Base-by-base conservation (phyloP, 2,113 vertebrate genomes). In the Colius striatus region DNA sequence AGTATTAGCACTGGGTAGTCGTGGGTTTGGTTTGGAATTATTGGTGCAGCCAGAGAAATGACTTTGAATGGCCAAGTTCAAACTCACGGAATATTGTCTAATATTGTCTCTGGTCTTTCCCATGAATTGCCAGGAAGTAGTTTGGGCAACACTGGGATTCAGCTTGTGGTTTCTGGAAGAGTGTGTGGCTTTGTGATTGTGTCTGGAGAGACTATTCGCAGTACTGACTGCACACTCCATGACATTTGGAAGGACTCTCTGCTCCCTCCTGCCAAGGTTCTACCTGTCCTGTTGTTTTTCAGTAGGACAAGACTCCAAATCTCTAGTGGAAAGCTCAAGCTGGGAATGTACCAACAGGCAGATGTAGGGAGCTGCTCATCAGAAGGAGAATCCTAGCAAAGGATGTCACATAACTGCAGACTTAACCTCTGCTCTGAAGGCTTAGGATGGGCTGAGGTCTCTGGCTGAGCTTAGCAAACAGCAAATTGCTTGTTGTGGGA, bases 351-450 rank as follows among this genome's bases (percentile, higher is more conserved):
- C 11, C 6, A 27, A 14, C 13, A 41, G 11, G 11, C 4, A 61
- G 6, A 7, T 11, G 7, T 48, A 26, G 26, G 4, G 3, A 68
- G 12, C 12, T 57, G 16, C 5, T 1, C 6, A 23, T 7, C 23
- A 36, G 58, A n/a, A 23, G 13, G 25, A 32, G 3, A 3, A 15
- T 36, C 22, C 26, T 30, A 47, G 19, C 15, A 57, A 11, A 48
- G 12, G 11, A 34, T 34, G 32, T 67, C 4, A 5, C 9, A 14
- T 68, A n/a, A 58, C 29, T 50, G 51, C 5, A 67, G 26, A 47
- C 6, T 18, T 32, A 23, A 13, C 13, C 47, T 54, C 23, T 34
- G 10, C 1, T 29, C 11, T 26, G 6, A 27, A 81, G 17, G 16
- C 10, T 5, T 8, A 41, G 22, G 13, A n/a, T 50, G 22, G 14